These are phyloP conservation scores for Geococcyx californianus DNA, from an alignment of 2,113 vertebrate genomes.

Conservation along the genomic window DNA sequence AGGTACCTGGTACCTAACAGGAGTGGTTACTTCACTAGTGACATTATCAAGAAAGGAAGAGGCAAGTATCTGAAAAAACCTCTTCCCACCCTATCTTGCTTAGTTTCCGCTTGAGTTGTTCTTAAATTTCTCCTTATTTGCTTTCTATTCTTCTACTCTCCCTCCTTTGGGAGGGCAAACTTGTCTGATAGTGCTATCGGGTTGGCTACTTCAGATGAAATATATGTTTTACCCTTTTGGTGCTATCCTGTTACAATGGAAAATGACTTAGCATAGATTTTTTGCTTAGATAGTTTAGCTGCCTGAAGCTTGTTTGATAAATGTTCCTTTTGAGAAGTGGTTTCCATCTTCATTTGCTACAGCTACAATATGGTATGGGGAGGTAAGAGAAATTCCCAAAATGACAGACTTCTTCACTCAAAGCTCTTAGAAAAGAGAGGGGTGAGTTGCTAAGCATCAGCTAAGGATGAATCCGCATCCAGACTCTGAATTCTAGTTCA, in stretches of 20 bases:
- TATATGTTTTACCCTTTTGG: background rate
- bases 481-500: background rate
- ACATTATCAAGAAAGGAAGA: background rate
- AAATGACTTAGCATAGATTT: background rate
- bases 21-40: background rate
- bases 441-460: background rate
- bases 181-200: constrained; percentile 4
- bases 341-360: constrained; percentile 5
- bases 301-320: background rate
- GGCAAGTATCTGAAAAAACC: background rate
- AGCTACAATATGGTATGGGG: background rate
- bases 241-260: constrained; percentile 13
- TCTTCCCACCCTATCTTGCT: background rate
- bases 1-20: background rate
- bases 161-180: background rate
- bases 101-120: background rate
- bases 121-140: background rate
- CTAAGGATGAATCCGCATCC: background rate
- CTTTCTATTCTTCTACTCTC: background rate
- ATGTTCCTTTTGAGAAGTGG: background rate
- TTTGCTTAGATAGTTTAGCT: background rate
- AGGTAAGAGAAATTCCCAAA: background rate
- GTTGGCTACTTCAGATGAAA: background rate
- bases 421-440: background rate
- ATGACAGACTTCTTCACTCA: background rate